Base-by-base conservation (phyloP, 1,140 invertebrate genomes). In the Lycorma delicatula region DNA sequence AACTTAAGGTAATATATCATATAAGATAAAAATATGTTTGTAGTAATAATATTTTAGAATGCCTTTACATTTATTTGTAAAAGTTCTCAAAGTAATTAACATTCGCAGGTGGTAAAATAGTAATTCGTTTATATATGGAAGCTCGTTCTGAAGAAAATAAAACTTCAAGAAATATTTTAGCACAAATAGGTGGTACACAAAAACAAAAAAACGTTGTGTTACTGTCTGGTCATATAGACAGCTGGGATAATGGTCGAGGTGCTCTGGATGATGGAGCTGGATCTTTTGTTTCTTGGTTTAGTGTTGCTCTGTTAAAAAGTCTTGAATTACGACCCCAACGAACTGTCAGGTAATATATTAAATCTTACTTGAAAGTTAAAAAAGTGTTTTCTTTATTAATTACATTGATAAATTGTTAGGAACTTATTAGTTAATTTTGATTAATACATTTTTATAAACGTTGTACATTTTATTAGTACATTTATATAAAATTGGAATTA, bases 241-340 rank as follows among this genome's bases (percentile, higher is more conserved):
- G 85, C 64, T 93, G 91, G 90, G 90, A 93, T 68, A 86, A 92
- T 16, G 89, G 89, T 9, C 78, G 85, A 68, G 90, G 90, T n/a
- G 89, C 89, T 0, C 85, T 93, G 85, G 90, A 94, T 69, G 89
- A 93, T 68, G 91, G 87, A 47, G 86, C 82, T 64, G 90, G 90
- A 34, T 77, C 83, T 38, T 87, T 92, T 60, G 83, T 91, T 54
- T 87, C 87, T 2, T 91, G 86, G 85, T 81, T 81, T 54, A 81
- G 83, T 31, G 74, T 89, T 9, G 78, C 80, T 5, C 71, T 89
- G 27, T 66, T 93, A 6, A 84, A 85, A 67, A 71, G 75, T 23
- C 71, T 93, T 0, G 78, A 80, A 52, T 71, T 91, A 11, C 76
- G 70, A 58, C 81, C 89, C 20, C 83, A 77, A 70, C 74, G 89